These are phyloP conservation scores for Chionomys nivalis DNA, from an alignment of 2,113 vertebrate genomes.

Conservation along the genomic window DNA sequence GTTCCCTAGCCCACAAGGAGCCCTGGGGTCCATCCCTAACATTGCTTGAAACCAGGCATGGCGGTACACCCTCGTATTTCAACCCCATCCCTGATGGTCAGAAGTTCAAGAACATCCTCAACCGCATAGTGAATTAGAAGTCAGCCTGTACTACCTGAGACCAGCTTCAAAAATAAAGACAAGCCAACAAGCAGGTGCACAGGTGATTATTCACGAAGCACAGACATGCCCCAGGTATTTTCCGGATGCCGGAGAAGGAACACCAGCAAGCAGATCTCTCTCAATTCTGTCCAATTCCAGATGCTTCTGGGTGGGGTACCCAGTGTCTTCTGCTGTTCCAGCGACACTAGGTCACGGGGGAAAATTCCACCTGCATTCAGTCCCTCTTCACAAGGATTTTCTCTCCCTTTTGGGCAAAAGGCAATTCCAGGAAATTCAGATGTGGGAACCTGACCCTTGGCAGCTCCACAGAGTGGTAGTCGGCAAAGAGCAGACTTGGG, in stretches of 20 bases:
- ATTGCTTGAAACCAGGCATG: not conserved
- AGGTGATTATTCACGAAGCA: not conserved
- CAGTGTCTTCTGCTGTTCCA: not conserved
- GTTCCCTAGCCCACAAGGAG: not conserved
- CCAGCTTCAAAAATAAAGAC: not conserved
- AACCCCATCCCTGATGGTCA: not conserved
- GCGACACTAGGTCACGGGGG: rapidly evolving
- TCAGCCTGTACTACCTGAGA: not conserved
- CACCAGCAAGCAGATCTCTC: rapidly evolving
- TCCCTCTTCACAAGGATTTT: not conserved
- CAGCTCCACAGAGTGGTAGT: not conserved
- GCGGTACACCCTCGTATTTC: not conserved
- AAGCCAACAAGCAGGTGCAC: too few species aligned
- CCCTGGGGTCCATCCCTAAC: not conserved
- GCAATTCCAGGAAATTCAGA: not conserved
- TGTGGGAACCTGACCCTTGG: rapidly evolving
- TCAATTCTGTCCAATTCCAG: not conserved
- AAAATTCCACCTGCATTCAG: not conserved
- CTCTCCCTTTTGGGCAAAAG: not conserved
- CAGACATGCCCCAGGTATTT: not conserved
- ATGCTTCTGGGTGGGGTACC: not conserved
- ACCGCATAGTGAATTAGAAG: not conserved
- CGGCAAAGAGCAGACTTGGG: rapidly evolving
- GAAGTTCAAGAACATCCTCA: not conserved
- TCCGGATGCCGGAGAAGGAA: not conserved